Conservation (phyloP, 53 echinoderm and acorn worm species). For the Echinometra lucunter region DNA sequence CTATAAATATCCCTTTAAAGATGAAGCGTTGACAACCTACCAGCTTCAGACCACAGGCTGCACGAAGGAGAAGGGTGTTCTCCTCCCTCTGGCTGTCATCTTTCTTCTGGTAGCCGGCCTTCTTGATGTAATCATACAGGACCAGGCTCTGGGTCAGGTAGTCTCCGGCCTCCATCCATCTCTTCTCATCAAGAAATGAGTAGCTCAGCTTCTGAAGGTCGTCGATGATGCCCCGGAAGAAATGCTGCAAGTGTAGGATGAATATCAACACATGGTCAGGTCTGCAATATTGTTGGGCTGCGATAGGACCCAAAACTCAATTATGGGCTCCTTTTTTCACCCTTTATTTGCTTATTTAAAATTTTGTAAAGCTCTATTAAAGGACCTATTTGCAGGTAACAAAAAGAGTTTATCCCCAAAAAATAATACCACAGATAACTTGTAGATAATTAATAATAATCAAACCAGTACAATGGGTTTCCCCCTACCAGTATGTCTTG, state of each 20-base stretch:
- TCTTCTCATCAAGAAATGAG: slow-evolving; percentile 62
- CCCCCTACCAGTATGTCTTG: too few relatives aligned
- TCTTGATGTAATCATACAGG: slow-evolving; percentile 39
- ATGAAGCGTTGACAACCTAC: slow-evolving; percentile 4
- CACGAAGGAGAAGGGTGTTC: slow-evolving; percentile 55
- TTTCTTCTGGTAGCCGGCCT: slow-evolving; percentile 2
- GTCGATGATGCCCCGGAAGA: slow-evolving; percentile 40
- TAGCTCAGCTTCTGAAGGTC: slow-evolving; percentile 60
- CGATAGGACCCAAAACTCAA: too few relatives aligned
- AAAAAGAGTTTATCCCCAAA: too few relatives aligned
- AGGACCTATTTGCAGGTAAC: too few relatives aligned
- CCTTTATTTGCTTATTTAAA: too few relatives aligned
- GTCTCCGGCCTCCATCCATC: slow-evolving; percentile 63
- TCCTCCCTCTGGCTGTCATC: slow-evolving; percentile 65
- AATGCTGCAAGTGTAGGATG: slow-evolving; percentile 4
- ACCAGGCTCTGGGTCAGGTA: slow-evolving; percentile 58
- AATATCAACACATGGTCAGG: not conserved
- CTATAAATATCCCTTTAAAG: too few relatives aligned
- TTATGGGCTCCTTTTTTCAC: too few relatives aligned
- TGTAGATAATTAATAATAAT: too few relatives aligned
- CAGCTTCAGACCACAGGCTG: slow-evolving; percentile 64
- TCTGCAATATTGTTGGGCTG: too few relatives aligned
- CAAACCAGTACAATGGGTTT: too few relatives aligned
- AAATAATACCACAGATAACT: too few relatives aligned
- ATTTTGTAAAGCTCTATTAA: too few relatives aligned